phyloP scores from a whole-genome alignment of 2,888 invertebrate species.

The Archips crataeganus region DNA sequence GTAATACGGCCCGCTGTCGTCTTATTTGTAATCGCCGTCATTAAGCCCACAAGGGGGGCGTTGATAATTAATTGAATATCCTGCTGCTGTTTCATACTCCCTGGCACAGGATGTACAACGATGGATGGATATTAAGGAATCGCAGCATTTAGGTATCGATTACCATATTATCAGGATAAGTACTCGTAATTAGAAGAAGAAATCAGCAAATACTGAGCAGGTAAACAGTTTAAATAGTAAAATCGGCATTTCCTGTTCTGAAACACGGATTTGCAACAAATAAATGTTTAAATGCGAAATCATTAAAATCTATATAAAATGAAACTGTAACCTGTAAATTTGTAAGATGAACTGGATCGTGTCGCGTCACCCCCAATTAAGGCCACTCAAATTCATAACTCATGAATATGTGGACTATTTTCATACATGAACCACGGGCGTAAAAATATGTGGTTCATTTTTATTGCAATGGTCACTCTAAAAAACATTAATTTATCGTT shows the following conservation, averaged over 20 bases:
- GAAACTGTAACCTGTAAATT: too few species aligned
- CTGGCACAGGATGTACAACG: not conserved
- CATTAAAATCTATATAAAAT: too few species aligned
- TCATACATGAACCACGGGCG: too few species aligned
- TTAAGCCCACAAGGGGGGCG: not conserved
- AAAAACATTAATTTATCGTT: too few species aligned
- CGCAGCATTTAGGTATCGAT: not conserved
- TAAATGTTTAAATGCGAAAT: too few species aligned
- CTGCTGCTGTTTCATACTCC: slow-evolving; percentile 3
- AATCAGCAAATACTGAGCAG: not conserved
- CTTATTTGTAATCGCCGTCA: not conserved
- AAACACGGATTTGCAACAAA: not conserved
- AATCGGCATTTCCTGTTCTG: not conserved
- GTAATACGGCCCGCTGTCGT: not conserved
- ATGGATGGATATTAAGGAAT: not conserved
- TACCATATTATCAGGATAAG: not conserved
- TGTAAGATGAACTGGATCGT: too few species aligned
- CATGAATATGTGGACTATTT: too few species aligned
- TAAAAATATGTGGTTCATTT: not conserved
- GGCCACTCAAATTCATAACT: too few species aligned
- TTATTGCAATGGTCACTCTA: too few species aligned
- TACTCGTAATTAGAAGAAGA: not conserved
- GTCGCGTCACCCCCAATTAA: too few species aligned
- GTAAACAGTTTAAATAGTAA: not conserved
- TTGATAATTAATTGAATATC: slow-evolving; percentile 5